Percentiles rank a stretch among this genome's conserved stretches.
Evolutionary conservation across 2,113 vertebrate genomes (phyloP).

Genomic region (Antennarius striatus): DNA sequence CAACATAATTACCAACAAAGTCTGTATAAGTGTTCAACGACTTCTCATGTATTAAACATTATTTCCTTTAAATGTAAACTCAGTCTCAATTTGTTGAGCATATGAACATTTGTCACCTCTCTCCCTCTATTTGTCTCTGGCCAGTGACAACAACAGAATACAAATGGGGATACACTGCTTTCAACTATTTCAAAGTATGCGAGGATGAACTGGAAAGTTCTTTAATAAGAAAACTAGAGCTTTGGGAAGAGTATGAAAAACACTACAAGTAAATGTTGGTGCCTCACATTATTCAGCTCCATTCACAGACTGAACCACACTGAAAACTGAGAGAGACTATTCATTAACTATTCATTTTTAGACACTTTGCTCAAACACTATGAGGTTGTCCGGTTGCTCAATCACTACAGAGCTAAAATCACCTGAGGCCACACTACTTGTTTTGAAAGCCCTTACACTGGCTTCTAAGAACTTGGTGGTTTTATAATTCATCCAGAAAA

Average conservation of each 20-base stretch:
- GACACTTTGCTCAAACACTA: constrained; percentile 34
- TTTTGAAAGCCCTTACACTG: neutral
- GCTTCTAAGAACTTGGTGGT: neutral
- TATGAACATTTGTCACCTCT: too few species aligned
- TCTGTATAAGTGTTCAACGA: too few species aligned
- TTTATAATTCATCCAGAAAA: neutral
- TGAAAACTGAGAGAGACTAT: constrained; percentile 14
- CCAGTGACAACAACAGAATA: neutral
- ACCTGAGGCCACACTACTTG: neutral
- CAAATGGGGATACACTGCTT: neutral
- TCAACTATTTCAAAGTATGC: neutral
- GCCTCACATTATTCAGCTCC: neutral
- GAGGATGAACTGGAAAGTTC: neutral
- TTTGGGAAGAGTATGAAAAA: neutral
- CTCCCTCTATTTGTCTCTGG: too few species aligned
- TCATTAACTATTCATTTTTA: constrained; percentile 53
- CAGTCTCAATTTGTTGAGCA: too few species aligned
- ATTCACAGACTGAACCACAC: neutral
- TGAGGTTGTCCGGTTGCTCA: constrained; percentile 6
- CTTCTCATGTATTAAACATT: too few species aligned
- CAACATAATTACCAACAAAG: neutral
- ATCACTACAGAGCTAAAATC: constrained; percentile 15
- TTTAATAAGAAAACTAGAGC: neutral
- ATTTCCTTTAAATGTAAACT: too few species aligned
- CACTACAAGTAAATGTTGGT: neutral